phyloP scores from a whole-genome alignment of 1,140 invertebrate genomes.

The Samia ricini region DNA sequence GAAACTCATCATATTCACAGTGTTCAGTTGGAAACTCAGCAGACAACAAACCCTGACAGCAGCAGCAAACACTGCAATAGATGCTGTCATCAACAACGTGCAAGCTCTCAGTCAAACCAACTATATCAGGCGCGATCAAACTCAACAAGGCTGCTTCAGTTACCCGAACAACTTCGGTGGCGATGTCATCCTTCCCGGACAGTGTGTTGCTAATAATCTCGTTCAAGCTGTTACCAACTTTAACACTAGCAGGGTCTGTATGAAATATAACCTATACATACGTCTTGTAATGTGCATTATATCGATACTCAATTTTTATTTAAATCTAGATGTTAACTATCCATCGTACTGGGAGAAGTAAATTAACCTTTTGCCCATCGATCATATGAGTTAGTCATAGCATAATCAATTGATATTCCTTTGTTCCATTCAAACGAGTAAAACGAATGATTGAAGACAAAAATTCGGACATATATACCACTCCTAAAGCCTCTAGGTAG shows the following conservation, averaged over 20 bases:
- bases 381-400: too few relatives aligned
- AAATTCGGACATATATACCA: too few relatives aligned
- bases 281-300: too few relatives aligned
- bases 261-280: too few relatives aligned
- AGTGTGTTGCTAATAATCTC: conserved; percentile 33
- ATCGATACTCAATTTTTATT: too few relatives aligned
- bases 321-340: too few relatives aligned
- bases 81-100: conserved; percentile 34
- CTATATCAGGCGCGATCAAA: conserved; percentile 38
- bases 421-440: too few relatives aligned
- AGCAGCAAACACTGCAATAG: conserved; percentile 29
- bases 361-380: too few relatives aligned
- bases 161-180: conserved; percentile 60
- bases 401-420: too few relatives aligned
- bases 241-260: conserved; percentile 35
- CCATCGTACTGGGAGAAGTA: too few relatives aligned
- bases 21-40: conserved; percentile 60
- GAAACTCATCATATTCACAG: conserved; percentile 24
- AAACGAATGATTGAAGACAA: too few relatives aligned
- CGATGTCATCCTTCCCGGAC: conserved; percentile 43
- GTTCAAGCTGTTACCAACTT: conserved; percentile 42
- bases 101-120: conserved; percentile 46
- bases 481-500: too few relatives aligned
- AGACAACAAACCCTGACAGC: conserved; percentile 30
- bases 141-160: conserved; percentile 53